Base-by-base conservation (phyloP, 2,113 vertebrate genomes). In the Tyto alba region DNA sequence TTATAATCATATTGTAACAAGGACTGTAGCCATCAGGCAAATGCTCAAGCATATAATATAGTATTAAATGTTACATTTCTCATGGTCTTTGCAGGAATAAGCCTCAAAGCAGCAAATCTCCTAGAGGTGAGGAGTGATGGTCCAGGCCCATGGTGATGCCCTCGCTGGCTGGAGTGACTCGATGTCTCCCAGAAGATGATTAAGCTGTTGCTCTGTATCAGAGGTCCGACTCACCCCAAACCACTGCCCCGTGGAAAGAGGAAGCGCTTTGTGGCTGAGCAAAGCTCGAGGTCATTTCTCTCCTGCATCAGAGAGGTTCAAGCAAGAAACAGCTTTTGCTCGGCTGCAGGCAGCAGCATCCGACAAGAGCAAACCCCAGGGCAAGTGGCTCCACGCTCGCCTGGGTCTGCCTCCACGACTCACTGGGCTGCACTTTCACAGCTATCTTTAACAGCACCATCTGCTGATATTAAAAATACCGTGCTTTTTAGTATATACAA, bases 331-430 rank as follows among this genome's bases (percentile, higher is more conserved):
- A n/a, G 7, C 21, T 41, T 73, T 74, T 45, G 30, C 23, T 36
- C 0, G 0, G 23, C 3, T 19, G 32, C 7, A 18, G 27, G 60
- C 43, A 68, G 25, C 8, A 71, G 47, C 85, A 63, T 73, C 55
- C 4, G 2, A 72, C 41, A 66, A 48, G 76, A 79, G 38, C 34
- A 32, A 73, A 43, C 5, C 22, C 18, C 41, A 4, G 47, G 38
- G 43, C 41, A 20, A 57, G 32, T 1, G 2, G 38, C 47, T 48
- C 27, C 8, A 10, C 0, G 1, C 40, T 50, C 12, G 3, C 5
- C 0, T 18, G 59, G 40, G 2, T 48, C 48, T 59, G 68, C 45
- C 53, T 41, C 36, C 2, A 4, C 13, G 0, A 12, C 30, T 38
- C 9, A 0, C 6, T 3, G 0, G 38, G 48, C 64, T 52, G 52